Evolutionary conservation across 1,140 invertebrate genomes (phyloP), one percentile per base, ranked within the genome.

Genomic region (Drusus annulatus): DNA sequence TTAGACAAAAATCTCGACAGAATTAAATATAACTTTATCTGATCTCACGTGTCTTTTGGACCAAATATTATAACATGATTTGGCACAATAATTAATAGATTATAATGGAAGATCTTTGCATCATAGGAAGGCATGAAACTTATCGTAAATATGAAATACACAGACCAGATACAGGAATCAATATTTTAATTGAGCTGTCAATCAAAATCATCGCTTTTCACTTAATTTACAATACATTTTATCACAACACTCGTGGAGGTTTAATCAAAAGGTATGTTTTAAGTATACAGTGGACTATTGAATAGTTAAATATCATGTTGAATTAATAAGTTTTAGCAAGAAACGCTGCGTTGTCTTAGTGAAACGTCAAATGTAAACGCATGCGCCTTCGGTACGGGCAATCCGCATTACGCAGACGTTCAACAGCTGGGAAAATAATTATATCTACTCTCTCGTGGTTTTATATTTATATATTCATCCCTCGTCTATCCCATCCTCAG

Each of bases 301-400:
- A 51, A 16, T 23, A 25, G 6, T 52, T 52, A 54, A 51, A 50
- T 52, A 54, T 52, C 69, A 52, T 56, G 51, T 74, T 74, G 69
- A 52, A 74, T 23, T 74, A 19, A 54, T 56, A 28, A 19, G 60
- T 63, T 63, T 69, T 31, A 52, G 10, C 1, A 15, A 75, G 54
- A 75, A 58, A 19, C n/a, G 17, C 51, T 52, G 28, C 45, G 31
- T 1, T 45, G 6, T 21, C 17, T 50, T 51, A 25, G 36, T 21
- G 75, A 76, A 76, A 76, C 62, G 77, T 60, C 65, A 79, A 45
- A 71, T 36, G 13, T 71, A 19, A 15, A 54, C 77, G 77, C 77
- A 25, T 79, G 77, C 77, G 77, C 52, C 23, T 54, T 17, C n/a
- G 16, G 19, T 13, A n/a, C 7, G 17, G 28, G 50, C 25, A 58